A percentile compares a stretch with the other conserved stretches of the same genome.
phyloP scores from a whole-genome alignment of 2,888 invertebrate species.

The Microchrysa polita region DNA sequence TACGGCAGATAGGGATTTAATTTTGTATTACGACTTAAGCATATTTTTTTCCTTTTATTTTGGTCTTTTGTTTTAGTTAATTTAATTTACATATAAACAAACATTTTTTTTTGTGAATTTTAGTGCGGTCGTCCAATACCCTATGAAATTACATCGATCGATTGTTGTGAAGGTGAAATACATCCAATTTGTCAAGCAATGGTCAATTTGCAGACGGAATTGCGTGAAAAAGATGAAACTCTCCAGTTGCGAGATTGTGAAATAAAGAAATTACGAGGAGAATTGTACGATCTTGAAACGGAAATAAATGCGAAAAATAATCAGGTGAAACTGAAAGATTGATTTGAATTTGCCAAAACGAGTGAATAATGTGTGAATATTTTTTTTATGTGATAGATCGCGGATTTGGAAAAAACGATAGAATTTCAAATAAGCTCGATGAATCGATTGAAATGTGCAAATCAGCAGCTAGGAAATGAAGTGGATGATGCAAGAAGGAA shows the following conservation, averaged over 20 bases:
- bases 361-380: no score
- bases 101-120: no score
- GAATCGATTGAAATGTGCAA: background rate
- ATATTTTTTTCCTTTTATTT: slow-evolving; percentile 1
- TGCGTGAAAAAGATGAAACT: slow-evolving; percentile 36
- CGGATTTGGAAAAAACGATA: slow-evolving; percentile 28
- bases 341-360: no score
- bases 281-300: background rate
- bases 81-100: no score
- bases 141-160: background rate
- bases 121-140: slow-evolving; percentile 38
- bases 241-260: slow-evolving; percentile 5
- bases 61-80: no score
- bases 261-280: slow-evolving; percentile 3
- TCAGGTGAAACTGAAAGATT: background rate
- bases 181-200: slow-evolving; percentile 44
- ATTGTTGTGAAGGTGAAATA: slow-evolving; percentile 21
- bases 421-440: slow-evolving; percentile 17
- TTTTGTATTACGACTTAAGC: background rate
- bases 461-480: slow-evolving; percentile 18
- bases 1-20: no score
- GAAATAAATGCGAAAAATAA: slow-evolving; percentile 20
- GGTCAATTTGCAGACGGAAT: slow-evolving; percentile 24
- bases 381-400: slow-evolving; percentile 27
- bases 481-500: slow-evolving; percentile 8